Evolutionary conservation across 2,797 vertebrate species (phyloP), one percentile per base, ranked within the genome.

Genomic region (Champsocephalus gunnari): DNA sequence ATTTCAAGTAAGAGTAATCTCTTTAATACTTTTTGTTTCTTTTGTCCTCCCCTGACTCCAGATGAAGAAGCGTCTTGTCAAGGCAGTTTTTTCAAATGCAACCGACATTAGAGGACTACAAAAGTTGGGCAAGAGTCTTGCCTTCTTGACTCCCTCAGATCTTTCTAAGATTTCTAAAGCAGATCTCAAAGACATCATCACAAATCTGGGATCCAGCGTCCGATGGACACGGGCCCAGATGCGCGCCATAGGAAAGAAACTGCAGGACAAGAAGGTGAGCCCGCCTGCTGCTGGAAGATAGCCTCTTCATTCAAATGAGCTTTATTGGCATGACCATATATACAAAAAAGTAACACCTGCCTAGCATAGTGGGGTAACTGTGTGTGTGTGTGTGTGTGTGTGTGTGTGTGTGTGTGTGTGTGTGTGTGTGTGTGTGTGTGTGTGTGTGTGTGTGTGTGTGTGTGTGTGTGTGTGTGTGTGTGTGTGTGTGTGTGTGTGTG

Each of bases 51-150:
- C 12, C 54, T 24, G 21, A 16, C 73, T 68, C 34, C 67, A 96
- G 94, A 45, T 94, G 61, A 95, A 86, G 85, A 88, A 66, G 49
- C 47, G 1, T 9, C 85, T 95, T 16, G 57, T 89, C 38, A 66
- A 56, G n/a, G 68, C 41, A 51, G 9, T 92, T 64, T 53, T 83
- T 14, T 79, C 68, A 16, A 34, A 43, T 0, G 21, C 17, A 49
- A 75, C 0, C 19, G 0, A 10, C 54, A 1, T 0, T 28, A 0
- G 60, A 24, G n/a, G 69, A 21, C 21, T 92, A 17, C 6, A 0
- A 0, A 43, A 75, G 11, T 73, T 94, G 61, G 92, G 89, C 12
- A 58, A 19, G 0, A 79, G 51, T 0, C 41, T 86, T 8, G 76
- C 69, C 1, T 19, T 75, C 8, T 57, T 95, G 54, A 60, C 91